Conservation (phyloP, 2,888 invertebrate species). For the Pristionchus exspectatus region DNA sequence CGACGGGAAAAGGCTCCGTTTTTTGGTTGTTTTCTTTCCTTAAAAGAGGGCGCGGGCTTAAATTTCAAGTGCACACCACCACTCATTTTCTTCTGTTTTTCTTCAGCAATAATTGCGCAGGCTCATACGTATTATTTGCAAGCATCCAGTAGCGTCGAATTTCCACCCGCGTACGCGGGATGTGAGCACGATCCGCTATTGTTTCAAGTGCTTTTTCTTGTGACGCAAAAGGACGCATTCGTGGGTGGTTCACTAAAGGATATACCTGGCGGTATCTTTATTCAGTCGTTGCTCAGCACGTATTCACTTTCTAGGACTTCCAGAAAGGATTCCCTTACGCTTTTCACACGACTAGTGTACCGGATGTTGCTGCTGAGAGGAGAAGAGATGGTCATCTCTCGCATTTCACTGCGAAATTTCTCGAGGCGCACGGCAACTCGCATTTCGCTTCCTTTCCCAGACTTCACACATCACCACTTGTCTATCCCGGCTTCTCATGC, state of each 20-base stretch:
- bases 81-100: background rate
- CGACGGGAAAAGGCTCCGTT: background rate
- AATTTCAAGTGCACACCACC: background rate
- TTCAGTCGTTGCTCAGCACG: background rate
- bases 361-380: background rate
- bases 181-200: background rate
- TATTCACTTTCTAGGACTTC: background rate
- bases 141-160: background rate
- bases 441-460: background rate
- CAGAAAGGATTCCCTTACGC: background rate
- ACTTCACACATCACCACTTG: background rate
- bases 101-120: slow-evolving; percentile 2
- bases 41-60: background rate
- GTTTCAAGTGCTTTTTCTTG: background rate
- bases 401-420: background rate
- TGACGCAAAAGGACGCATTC: background rate
- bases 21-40: background rate
- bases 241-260: background rate
- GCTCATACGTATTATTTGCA: background rate
- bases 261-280: no score
- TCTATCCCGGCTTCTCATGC: background rate
- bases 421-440: background rate
- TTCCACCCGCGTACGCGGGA: background rate
- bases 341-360: background rate
- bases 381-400: background rate